phyloP scores from a whole-genome alignment of 2,888 invertebrate species.

The Drosophila meridiana region DNA sequence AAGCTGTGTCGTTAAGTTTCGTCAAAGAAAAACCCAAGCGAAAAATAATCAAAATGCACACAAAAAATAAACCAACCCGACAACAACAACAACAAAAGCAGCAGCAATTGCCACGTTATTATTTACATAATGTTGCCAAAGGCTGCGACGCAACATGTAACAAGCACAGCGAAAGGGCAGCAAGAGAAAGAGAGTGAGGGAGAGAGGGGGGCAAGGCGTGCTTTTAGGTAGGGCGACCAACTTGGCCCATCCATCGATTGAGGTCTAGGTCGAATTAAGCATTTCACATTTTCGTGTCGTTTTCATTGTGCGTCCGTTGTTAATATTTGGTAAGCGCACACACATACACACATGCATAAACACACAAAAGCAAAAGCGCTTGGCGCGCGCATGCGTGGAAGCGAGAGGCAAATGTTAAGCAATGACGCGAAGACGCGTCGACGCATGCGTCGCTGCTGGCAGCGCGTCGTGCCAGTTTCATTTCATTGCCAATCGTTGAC shows the following conservation, averaged over 20 bases:
- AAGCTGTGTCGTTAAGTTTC: conserved; percentile 36
- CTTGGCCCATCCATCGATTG: conserved; percentile 79
- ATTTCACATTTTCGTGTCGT: conserved; percentile 80
- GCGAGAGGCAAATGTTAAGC: conserved; percentile 53
- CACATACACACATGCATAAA: conserved; percentile 20
- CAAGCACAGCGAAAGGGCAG: conserved; percentile 11
- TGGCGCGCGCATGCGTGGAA: conserved; percentile 51
- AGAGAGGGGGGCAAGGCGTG: neutral
- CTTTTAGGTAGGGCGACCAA: conserved; percentile 48
- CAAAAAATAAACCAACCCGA: conserved; percentile 20
- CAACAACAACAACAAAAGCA: conserved; percentile 28
- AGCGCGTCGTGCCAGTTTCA: conserved; percentile 72
- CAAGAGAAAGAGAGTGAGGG: neutral
- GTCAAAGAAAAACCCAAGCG: conserved; percentile 45
- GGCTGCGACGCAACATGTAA: conserved; percentile 50
- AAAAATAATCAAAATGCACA: conserved; percentile 19
- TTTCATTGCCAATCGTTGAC: conserved; percentile 76
- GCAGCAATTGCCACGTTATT: conserved; percentile 45
- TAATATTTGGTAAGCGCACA: conserved; percentile 67
- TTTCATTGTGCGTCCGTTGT: conserved; percentile 72
- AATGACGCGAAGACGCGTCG: conserved; percentile 47
- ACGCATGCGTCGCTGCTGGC: conserved; percentile 68
- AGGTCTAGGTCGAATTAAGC: conserved; percentile 83
- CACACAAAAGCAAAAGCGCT: conserved; percentile 16
- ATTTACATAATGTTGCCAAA: conserved; percentile 78